These are phyloP conservation scores for Pentamera pediparva DNA, from an alignment of 53 echinoderm and acorn worm genomes.

Conservation along the genomic window DNA sequence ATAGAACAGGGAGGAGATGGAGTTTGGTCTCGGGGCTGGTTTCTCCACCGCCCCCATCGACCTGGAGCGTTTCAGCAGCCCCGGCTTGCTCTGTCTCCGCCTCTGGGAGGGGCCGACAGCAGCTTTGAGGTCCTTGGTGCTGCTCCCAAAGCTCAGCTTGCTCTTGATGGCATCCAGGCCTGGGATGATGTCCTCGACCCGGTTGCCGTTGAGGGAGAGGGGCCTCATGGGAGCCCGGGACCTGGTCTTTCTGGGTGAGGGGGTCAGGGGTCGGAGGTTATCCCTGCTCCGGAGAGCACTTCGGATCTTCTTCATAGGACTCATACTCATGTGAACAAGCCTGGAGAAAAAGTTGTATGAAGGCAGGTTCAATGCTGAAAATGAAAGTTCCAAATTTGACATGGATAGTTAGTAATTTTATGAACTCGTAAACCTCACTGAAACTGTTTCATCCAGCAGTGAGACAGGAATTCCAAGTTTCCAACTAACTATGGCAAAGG, in stretches of 20 bases:
- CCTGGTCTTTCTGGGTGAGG: constrained; percentile 53
- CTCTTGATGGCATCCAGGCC: neutral
- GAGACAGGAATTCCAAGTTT: no score
- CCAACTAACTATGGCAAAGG: no score
- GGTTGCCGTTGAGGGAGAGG: constrained; percentile 32
- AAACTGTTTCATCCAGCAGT: no score
- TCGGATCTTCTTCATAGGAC: constrained; percentile 88
- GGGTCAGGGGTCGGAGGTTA: constrained; percentile 62
- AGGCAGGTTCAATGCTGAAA: no score
- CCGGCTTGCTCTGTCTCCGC: constrained; percentile 13
- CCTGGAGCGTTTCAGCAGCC: neutral
- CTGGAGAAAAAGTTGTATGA: no score
- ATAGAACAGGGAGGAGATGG: neutral
- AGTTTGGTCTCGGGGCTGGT: no score
- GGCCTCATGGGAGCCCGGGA: constrained; percentile 12
- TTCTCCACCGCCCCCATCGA: constrained; percentile 22
- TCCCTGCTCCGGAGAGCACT: constrained; percentile 78
- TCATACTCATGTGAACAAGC: constrained; percentile 72
- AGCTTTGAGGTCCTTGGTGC: neutral
- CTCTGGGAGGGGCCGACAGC: constrained; percentile 16
- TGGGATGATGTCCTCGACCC: constrained; percentile 8
- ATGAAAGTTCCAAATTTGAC: no score
- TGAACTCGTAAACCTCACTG: no score
- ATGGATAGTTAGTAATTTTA: no score
- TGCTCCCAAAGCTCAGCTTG: neutral